phyloP scores from a whole-genome alignment of 2,797 vertebrate species.

The Coccyzus lansbergi region DNA sequence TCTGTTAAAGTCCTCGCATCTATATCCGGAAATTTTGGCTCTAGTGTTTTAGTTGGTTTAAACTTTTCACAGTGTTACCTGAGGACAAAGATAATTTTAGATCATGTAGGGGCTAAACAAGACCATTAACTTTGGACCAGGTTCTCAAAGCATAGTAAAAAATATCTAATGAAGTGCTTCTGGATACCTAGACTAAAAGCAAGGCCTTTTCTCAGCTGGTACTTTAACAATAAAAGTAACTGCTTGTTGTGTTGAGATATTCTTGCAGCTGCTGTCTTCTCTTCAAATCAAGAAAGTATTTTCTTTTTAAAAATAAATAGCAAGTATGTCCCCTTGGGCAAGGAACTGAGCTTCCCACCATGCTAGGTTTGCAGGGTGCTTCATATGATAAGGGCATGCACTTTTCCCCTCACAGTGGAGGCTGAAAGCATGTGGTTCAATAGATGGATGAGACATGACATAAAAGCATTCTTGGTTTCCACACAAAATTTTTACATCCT shows the following conservation, averaged over 20 bases:
- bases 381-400: background rate
- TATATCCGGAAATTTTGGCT: background rate
- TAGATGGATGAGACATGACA: background rate
- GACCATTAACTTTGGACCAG: background rate
- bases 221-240: background rate
- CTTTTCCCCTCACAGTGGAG: background rate
- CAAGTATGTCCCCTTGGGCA: background rate
- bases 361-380: background rate
- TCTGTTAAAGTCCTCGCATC: background rate
- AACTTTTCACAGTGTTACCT: background rate
- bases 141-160: background rate
- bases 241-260: background rate
- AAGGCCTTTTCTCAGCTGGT: background rate
- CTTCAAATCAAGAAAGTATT: background rate
- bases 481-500: background rate
- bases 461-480: background rate
- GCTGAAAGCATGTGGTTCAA: background rate
- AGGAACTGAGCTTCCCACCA: background rate
- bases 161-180: background rate
- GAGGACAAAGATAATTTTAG: background rate
- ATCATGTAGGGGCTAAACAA: background rate
- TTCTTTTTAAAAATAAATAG: background rate
- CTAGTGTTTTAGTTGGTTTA: background rate
- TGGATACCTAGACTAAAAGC: background rate
- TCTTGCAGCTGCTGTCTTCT: background rate